Evolutionary conservation across 2,797 vertebrate species (phyloP).

Genomic region (Pseudocheirus occidentalis): DNA sequence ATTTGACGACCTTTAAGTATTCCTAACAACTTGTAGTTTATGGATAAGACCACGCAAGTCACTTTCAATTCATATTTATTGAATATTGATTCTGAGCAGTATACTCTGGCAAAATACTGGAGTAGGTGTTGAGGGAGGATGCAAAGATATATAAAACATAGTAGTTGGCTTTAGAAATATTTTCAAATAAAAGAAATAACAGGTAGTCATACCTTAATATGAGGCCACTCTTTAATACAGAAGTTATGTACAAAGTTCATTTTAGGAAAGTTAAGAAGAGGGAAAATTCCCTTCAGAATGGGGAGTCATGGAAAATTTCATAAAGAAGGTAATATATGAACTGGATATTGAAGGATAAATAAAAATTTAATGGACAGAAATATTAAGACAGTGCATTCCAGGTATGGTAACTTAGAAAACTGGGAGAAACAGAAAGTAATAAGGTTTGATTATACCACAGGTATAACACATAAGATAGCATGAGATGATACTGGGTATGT

Average conservation of each 20-base stretch:
- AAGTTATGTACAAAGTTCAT: background rate
- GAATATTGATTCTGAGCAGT: background rate
- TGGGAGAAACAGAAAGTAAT: background rate
- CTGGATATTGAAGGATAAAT: conserved; percentile 33
- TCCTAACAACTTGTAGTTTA: background rate
- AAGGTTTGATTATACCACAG: background rate
- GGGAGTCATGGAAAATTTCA: background rate
- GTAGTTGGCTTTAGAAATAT: background rate
- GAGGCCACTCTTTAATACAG: background rate
- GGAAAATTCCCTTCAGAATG: background rate
- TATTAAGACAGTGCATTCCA: background rate
- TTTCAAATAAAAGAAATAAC: background rate
- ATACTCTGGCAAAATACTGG: background rate
- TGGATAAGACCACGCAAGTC: background rate
- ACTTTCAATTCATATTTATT: background rate
- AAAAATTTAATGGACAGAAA: conserved; percentile 3
- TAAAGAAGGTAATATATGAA: background rate
- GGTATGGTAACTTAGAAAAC: background rate
- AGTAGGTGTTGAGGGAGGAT: background rate
- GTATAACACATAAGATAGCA: background rate
- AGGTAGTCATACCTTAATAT: background rate
- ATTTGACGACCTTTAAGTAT: background rate
- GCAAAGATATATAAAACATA: conserved; percentile 17
- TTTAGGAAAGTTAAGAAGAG: background rate
- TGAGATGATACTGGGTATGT: background rate